Evolutionary conservation across 1,140 invertebrate species (phyloP).

Genomic region (Colletes gigas): DNA sequence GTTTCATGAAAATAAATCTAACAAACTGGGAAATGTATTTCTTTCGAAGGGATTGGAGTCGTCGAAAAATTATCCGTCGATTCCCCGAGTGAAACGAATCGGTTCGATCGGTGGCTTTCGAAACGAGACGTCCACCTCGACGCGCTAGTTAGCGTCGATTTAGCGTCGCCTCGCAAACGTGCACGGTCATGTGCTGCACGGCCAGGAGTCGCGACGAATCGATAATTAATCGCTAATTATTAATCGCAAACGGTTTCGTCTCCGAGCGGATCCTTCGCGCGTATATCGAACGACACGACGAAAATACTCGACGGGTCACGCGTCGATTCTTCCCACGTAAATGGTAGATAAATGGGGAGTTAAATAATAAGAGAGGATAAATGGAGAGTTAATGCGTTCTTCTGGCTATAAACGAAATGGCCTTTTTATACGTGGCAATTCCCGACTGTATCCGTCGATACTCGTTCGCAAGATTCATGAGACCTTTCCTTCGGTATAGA

Average conservation of each 20-base stretch:
- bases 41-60: too few relatives aligned
- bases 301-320: slow-evolving; percentile 1
- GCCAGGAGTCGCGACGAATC: slow-evolving; percentile 45
- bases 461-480: not conserved
- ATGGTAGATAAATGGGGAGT: too few relatives aligned
- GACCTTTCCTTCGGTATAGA: not conserved
- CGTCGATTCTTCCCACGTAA: too few relatives aligned
- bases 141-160: slow-evolving; percentile 12
- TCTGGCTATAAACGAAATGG: too few relatives aligned
- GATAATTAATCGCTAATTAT: slow-evolving; percentile 61
- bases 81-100: not conserved
- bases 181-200: slow-evolving; percentile 32
- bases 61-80: not conserved
- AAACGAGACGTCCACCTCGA: not conserved
- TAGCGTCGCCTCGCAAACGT: slow-evolving; percentile 17
- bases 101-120: not conserved
- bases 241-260: slow-evolving; percentile 24
- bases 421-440: not conserved
- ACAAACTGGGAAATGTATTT: too few relatives aligned
- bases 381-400: too few relatives aligned
- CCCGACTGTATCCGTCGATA: not conserved
- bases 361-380: too few relatives aligned
- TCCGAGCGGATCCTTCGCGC: not conserved
- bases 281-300: not conserved
- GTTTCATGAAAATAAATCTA: too few relatives aligned